These are phyloP conservation scores for Drosophila tristis DNA, from an alignment of 1,140 invertebrate genomes.

Conservation along the genomic window DNA sequence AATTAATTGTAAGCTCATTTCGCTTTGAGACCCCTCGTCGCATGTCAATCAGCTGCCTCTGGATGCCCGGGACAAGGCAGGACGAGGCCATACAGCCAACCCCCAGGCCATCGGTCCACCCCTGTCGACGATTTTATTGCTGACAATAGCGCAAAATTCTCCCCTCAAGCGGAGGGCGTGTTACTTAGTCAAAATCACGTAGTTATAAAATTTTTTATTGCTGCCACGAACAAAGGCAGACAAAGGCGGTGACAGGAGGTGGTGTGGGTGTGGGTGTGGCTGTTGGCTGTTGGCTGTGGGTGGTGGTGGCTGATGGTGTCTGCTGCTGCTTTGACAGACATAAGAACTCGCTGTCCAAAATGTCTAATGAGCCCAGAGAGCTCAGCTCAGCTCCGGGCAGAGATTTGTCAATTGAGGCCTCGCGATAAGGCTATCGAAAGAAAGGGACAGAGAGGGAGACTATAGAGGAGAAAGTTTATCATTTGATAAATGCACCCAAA, in stretches of 20 bases:
- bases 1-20: conserved; percentile 75
- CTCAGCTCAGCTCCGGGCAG: conserved; percentile 60
- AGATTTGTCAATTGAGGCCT: conserved; percentile 62
- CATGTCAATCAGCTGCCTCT: conserved; percentile 61
- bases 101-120: conserved; percentile 28
- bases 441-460: no score
- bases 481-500: conserved; percentile 3
- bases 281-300: conserved; percentile 16
- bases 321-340: conserved; percentile 36
- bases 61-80: no score
- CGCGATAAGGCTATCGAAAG: conserved; percentile 38
- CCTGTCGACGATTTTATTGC: conserved; percentile 63
- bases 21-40: conserved; percentile 53
- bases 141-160: conserved; percentile 68
- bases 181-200: conserved; percentile 76
- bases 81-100: conserved; percentile 16
- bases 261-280: conserved; percentile 5
- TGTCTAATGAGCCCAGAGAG: conserved; percentile 69
- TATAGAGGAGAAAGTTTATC: not conserved
- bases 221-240: conserved; percentile 37
- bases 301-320: not conserved
- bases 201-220: conserved; percentile 76
- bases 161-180: conserved; percentile 40
- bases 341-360: conserved; percentile 47
- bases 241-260: conserved; percentile 55